Evolutionary conservation across 2,797 vertebrate genomes (phyloP).

Genomic region (Cynopterus sphinx): DNA sequence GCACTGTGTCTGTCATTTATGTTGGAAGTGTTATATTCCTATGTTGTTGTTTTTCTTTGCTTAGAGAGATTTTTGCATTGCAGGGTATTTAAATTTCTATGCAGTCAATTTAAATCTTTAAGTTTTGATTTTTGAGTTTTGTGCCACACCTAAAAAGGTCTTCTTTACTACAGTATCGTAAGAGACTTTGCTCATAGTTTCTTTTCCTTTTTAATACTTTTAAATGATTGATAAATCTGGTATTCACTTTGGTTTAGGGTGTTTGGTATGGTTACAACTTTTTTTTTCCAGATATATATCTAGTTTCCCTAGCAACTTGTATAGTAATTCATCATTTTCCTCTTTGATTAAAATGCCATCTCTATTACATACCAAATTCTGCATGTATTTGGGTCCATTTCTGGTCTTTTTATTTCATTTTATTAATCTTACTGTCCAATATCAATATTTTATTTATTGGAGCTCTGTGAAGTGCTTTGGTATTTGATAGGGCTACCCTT

Average conservation of each 20-base stretch:
- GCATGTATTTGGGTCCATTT: not conserved
- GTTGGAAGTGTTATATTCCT: constrained; percentile 2
- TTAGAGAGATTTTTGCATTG: constrained; percentile 2
- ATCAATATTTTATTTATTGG: constrained; percentile 23
- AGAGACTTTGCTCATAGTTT: constrained; percentile 6
- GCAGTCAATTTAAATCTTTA: not conserved
- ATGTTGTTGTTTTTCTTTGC: not conserved
- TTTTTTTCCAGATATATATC: not conserved
- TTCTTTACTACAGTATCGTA: not conserved
- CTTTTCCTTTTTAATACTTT: not conserved
- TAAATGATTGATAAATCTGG: not conserved
- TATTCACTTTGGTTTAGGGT: not conserved
- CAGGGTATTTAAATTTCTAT: not conserved
- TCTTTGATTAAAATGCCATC: not conserved
- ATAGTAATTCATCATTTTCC: not conserved
- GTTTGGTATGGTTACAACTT: constrained; percentile 1
- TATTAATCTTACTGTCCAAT: not conserved
- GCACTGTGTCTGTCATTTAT: not conserved
- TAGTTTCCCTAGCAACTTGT: not conserved
- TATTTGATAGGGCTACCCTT: not conserved
- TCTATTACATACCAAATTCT: constrained; percentile 26
- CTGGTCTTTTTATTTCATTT: not conserved
- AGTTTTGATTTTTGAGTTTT: not conserved
- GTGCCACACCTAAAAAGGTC: not conserved
- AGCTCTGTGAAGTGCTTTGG: not conserved